These are phyloP conservation scores for Aleiodes sp. DNA, from an alignment of 1,140 invertebrate genomes.

Conservation along the genomic window DNA sequence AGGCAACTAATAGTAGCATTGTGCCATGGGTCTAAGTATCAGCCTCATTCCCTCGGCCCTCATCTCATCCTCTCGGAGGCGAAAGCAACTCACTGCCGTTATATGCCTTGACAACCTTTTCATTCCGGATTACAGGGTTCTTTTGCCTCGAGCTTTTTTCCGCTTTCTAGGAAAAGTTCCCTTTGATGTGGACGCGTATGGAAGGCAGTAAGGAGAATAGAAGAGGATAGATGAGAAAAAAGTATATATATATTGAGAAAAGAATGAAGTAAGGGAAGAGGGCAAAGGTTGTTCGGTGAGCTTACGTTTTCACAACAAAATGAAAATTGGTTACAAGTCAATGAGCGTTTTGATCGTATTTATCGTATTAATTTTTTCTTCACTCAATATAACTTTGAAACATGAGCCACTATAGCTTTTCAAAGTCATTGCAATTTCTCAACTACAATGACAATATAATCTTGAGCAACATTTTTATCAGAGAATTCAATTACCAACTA, in stretches of 20 bases:
- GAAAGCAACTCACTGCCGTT: background rate
- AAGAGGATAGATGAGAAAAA: background rate
- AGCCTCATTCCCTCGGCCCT: background rate
- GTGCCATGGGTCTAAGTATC: background rate
- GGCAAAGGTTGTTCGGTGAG: background rate
- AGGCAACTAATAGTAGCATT: no score
- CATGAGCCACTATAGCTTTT: background rate
- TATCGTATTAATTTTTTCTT: background rate
- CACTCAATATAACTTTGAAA: background rate
- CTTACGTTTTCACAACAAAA: background rate
- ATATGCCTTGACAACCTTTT: slow-evolving; percentile 26
- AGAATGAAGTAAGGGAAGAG: background rate
- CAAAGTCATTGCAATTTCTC: background rate
- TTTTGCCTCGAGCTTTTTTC: slow-evolving; percentile 23
- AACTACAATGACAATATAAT: background rate
- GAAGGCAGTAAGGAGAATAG: background rate
- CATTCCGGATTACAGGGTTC: slow-evolving; percentile 23
- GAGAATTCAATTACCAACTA: background rate
- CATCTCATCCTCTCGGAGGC: background rate
- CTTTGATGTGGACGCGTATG: slow-evolving; percentile 25
- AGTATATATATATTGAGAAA: background rate
- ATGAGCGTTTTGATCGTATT: slow-evolving; percentile 10
- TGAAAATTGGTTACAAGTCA: slow-evolving; percentile 12
- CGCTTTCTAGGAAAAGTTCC: background rate
- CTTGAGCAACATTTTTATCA: background rate